These are phyloP conservation scores for Tigriopus japonicus DNA, from an alignment of 1,140 invertebrate genomes.

Conservation along the genomic window DNA sequence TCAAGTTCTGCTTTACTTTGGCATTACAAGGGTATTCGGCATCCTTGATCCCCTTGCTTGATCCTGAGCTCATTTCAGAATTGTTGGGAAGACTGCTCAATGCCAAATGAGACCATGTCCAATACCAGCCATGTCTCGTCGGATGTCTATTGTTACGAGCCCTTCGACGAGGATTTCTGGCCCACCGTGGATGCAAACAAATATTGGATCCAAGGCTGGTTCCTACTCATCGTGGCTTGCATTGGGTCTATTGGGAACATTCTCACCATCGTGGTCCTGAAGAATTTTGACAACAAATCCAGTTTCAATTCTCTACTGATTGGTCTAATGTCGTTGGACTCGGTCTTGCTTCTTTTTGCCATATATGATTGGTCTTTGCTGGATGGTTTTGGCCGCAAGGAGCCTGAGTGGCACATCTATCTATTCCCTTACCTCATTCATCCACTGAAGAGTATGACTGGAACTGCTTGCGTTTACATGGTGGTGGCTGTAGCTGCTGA, in stretches of 20 bases:
- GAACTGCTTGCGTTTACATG: constrained; percentile 6
- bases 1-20: too few relatives aligned
- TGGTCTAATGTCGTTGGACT: background rate
- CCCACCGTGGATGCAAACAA: background rate
- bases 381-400: background rate
- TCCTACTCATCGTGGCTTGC: background rate
- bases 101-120: too few relatives aligned
- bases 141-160: too few relatives aligned
- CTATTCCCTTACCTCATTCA: constrained; percentile 10
- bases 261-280: constrained; percentile 1
- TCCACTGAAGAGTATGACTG: background rate
- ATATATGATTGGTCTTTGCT: constrained; percentile 2
- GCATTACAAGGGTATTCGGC: too few relatives aligned
- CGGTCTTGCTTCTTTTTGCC: constrained; percentile 3
- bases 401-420: constrained; percentile 5
- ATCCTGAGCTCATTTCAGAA: too few relatives aligned
- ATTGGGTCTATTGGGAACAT: constrained; percentile 1
- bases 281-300: background rate
- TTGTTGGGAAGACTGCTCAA: too few relatives aligned
- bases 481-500: constrained; percentile 3
- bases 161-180: too few relatives aligned
- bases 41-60: too few relatives aligned
- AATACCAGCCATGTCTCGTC: too few relatives aligned
- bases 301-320: constrained; percentile 1
- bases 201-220: constrained; percentile 4